Evolutionary conservation across 2,888 invertebrate genomes (phyloP), one percentile per base, ranked within the genome.

Genomic region (Strigamia maritima): DNA sequence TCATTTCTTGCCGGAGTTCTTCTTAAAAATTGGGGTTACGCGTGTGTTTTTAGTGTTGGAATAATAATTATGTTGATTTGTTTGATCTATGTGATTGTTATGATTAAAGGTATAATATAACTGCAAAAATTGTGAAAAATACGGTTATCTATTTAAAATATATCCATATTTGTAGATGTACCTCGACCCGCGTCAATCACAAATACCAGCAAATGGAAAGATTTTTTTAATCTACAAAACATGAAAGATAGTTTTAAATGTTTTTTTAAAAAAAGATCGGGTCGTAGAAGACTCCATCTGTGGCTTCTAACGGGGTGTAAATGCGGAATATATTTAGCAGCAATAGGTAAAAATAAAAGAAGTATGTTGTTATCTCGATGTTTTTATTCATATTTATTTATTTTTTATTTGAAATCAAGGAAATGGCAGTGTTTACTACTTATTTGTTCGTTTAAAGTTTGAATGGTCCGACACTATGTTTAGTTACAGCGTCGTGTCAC

Each of bases 41-140:
- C 28, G 2, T 24, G 26, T 19, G 60, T 77, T 26, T 77, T 77
- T 22, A 28, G 26, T n/a, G 26, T n/a, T 4, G 24, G 54, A 1
- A 31, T 54, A 4, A 2, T 26, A 4, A 49, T 77, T 26, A 28
- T 77, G 2, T 12, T 60, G n/a, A 6, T 28, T 2, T 77, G 77
- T 35, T 16, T 77, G 8, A 6, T 60, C 6, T 77, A 77, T n/a
- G 28, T 54, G 2, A 26, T 77, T 28, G 8, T 54, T 22, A 49
- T 44, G 28, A 60, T 77, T 10, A 60, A 77, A 77, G 77, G 77
- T 77, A 76, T n/a, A n/a, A n/a, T n/a, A n/a, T n/a, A n/a, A n/a
- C n/a, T n/a, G n/a, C n/a, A n/a, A n/a, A n/a, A n/a, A n/a, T n/a
- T n/a, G n/a, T n/a, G n/a, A n/a, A n/a, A n/a, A n/a, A n/a, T n/a